Base-by-base conservation (phyloP, 2,888 invertebrate genomes). In the Cremastobaeus sp. region DNA sequence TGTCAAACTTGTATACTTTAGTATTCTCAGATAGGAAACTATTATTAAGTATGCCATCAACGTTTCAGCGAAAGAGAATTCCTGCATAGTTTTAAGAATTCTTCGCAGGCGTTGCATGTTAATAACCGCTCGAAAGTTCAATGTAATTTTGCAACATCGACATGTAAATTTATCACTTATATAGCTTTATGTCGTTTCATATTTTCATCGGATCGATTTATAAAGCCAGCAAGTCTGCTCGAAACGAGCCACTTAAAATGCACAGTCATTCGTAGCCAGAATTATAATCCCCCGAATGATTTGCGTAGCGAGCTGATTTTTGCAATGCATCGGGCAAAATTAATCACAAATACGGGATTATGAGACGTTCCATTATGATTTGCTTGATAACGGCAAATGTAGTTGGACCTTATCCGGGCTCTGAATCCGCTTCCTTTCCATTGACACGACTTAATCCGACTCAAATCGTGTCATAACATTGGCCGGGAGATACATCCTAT, bases 11-110 rank as follows among this genome's bases (percentile, higher is more conserved):
- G 43, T 48, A 50, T 45, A 55, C 39, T 73, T 68, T 68, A 50
- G 73, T 57, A 62, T 73, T 73, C 68, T 15, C 35, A 30, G 18
- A 50, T 25, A 43, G 15, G 30, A 37, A 54, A 39, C 68, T 62
- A 47, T 73, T 68, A 73, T 68, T 73, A 72, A 73, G 73, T 73
- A 68, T 73, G 73, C 73, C 59, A 57, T 73, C 73, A 62, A 62
- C 57, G 68, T 66, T 68, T 55, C 62, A 50, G 39, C 68, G 50
- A 48, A 60, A 72, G 60, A 55, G 52, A 45, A 69, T 69, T 69
- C 59, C 20, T 3, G 59, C 54, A 14, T 18, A 47, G 21, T 65
- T 18, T 52, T 54, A 30, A 18, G 43, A 47, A 70, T 70, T 70
- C 57, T 48, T 47, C 9, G 21, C 62, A 55, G 57, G 50, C 35